Conservation (phyloP, 2,113 vertebrate genomes). For the Potamarius usumacintae region DNA sequence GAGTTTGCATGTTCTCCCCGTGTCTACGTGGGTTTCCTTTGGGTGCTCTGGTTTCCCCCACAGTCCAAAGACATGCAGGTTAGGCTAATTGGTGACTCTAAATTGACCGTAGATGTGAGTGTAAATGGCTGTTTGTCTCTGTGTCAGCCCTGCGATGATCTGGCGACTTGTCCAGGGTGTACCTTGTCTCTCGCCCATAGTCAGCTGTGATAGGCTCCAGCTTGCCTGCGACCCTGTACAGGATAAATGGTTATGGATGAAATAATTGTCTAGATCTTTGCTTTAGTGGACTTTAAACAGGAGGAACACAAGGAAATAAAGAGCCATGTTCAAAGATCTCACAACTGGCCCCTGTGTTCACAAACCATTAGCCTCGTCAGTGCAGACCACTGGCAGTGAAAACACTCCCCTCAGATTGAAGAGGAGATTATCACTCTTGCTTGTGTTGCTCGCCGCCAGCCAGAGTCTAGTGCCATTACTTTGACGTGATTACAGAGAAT, state of each 20-base stretch:
- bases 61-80: too few relatives aligned
- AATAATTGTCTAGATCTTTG: neutral
- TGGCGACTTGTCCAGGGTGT: too few relatives aligned
- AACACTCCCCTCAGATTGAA: slow-evolving; percentile 19
- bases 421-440: neutral
- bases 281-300: neutral
- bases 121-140: too few relatives aligned
- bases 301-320: neutral
- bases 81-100: too few relatives aligned
- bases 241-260: neutral
- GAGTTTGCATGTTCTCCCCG: too few relatives aligned
- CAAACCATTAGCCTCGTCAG: slow-evolving; percentile 13
- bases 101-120: too few relatives aligned
- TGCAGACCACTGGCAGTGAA: neutral
- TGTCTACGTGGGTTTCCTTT: too few relatives aligned
- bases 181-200: too few relatives aligned
- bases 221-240: too few relatives aligned
- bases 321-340: neutral
- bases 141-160: too few relatives aligned
- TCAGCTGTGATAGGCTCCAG: too few relatives aligned
- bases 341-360: neutral
- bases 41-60: too few relatives aligned
- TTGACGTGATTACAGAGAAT: slow-evolving; percentile 66
- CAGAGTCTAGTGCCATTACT: slow-evolving; percentile 63
- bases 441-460: neutral